phyloP scores from a whole-genome alignment of 2,888 invertebrate genomes.

The Drosophila mettleri region DNA sequence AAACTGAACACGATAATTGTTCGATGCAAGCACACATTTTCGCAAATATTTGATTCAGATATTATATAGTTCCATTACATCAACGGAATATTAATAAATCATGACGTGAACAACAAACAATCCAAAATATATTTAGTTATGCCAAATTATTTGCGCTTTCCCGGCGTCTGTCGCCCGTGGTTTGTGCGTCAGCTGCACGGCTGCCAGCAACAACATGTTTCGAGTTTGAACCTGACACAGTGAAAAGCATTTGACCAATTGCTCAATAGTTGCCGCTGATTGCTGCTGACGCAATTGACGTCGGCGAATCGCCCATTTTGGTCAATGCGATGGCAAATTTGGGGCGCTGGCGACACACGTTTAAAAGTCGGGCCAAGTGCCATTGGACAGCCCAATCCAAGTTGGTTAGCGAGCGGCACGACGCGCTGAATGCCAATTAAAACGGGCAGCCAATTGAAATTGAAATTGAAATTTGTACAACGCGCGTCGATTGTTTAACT shows the following conservation, averaged over 20 bases:
- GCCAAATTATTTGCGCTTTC: conserved; percentile 38
- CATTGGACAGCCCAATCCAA: conserved; percentile 36
- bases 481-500: conserved; percentile 66
- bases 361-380: conserved; percentile 49
- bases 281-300: conserved; percentile 65
- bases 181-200: conserved; percentile 51
- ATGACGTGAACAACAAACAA: conserved; percentile 60
- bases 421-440: conserved; percentile 66
- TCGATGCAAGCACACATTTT: conserved; percentile 23
- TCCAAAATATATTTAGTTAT: conserved; percentile 23
- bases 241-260: conserved; percentile 72
- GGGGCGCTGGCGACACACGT: conserved; percentile 67
- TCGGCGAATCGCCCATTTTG: conserved; percentile 61
- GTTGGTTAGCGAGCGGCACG: conserved; percentile 48
- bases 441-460: conserved; percentile 53
- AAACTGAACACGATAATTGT: conserved; percentile 15
- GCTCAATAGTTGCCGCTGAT: conserved; percentile 59
- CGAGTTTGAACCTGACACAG: conserved; percentile 73
- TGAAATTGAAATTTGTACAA: conserved; percentile 69
- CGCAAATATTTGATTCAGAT: conserved; percentile 23
- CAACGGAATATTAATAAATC: conserved; percentile 77
- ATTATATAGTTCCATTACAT: conserved; percentile 66
- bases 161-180: conserved; percentile 13
- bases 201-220: conserved; percentile 35
- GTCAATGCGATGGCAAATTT: conserved; percentile 72